Percentiles rank a stretch among this genome's conserved stretches.
phyloP scores from a whole-genome alignment of 2,113 vertebrate genomes.

The Melanotaenia duboulayi region DNA sequence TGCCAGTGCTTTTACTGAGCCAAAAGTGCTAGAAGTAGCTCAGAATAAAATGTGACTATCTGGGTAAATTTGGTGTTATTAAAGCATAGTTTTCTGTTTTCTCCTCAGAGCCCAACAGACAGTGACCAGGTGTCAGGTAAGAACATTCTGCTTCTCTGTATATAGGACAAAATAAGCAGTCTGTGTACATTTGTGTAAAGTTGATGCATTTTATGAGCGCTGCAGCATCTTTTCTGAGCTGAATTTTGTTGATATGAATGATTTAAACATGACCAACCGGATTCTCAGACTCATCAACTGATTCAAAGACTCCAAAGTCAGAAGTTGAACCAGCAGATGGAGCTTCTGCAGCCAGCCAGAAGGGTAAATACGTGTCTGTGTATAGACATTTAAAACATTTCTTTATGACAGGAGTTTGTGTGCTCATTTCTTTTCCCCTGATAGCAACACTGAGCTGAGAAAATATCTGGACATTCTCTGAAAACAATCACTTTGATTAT shows the following conservation, averaged over 20 bases:
- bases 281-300: neutral
- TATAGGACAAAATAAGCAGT: too few species aligned
- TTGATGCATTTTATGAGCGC: too few species aligned
- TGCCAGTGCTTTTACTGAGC: too few species aligned
- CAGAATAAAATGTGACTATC: too few species aligned
- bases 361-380: neutral
- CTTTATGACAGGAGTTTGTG: too few species aligned
- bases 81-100: neutral
- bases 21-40: too few species aligned
- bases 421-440: too few species aligned
- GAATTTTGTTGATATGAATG: neutral
- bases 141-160: neutral
- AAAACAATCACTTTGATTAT: too few species aligned
- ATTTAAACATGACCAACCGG: neutral
- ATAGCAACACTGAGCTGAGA: too few species aligned
- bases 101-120: slow-evolving; percentile 28
- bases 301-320: neutral
- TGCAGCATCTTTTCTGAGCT: fast-evolving
- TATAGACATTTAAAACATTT: too few species aligned
- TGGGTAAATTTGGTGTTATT: fast-evolving
- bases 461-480: too few species aligned
- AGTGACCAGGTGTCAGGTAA: slow-evolving; percentile 30
- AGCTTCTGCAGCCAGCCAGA: slow-evolving; percentile 4
- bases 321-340: neutral
- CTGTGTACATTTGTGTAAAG: too few species aligned